Base-by-base conservation (phyloP, 2,888 invertebrate genomes). In the Salticus scenicus region DNA sequence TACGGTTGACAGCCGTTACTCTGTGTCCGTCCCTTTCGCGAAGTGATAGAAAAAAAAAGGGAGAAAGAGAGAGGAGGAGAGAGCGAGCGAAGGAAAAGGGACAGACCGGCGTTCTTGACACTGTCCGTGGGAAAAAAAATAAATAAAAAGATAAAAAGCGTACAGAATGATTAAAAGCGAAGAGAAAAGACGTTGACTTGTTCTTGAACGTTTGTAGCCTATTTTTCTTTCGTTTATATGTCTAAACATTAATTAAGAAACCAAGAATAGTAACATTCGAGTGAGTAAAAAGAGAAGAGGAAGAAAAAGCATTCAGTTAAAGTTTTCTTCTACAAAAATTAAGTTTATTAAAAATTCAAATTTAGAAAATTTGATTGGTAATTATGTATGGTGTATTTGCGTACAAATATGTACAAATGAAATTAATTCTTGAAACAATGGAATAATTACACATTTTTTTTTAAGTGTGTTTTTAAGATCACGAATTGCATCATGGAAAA, bases 1-100 rank as follows among this genome's bases (percentile, higher is more conserved):
- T 84, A 84, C 84, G 84, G 78, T 72, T 84, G 84, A 84, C 84
- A 84, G 83, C 72, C 75, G 70, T 70, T 82, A 75, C 69, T 69
- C 51, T 51, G 47, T 51, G 51, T 63, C 30, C 66, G 17, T 51
- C 47, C 30, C 27, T 75, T 64, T 57, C 30, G 63, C 64, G 67
- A 70, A n/a, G n/a, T n/a, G n/a, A n/a, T n/a, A n/a, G 74, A 20
- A 42, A 69, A 33, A 66, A 42, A 42, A 14, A 70, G 41, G 69
- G 7, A 24, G 37, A 67, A 67, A 10, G 67, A 20, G 1, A 24
- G 28, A 63, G 28, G 20, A 57, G 27, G 28, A n/a, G 28, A 27
- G 66, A 66, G 28, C 28, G 66, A 66, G n/a, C 30, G 30, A 47
- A 47, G 30, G 66, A 66, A n/a, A n/a, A 31, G 66, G 66, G 63